These are phyloP conservation scores for Yponomeuta cagnagella DNA, from an alignment of 2,888 invertebrate genomes.

Conservation along the genomic window DNA sequence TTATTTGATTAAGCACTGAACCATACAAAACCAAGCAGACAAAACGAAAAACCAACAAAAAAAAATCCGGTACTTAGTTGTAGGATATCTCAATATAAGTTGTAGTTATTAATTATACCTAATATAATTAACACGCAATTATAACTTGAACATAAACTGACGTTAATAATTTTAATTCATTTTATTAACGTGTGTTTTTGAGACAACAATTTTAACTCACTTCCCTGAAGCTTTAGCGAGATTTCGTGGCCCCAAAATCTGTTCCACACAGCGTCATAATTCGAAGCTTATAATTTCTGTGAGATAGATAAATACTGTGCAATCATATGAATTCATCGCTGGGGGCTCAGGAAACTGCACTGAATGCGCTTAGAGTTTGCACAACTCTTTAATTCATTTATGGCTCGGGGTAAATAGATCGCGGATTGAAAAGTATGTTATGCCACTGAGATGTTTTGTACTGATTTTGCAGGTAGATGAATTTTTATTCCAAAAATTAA, in stretches of 20 bases:
- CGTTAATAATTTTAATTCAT: no score
- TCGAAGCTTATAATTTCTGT: background rate
- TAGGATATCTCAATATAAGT: no score
- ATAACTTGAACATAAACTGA: no score
- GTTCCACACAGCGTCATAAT: background rate
- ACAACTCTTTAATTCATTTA: background rate
- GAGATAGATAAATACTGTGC: background rate
- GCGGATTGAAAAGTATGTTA: background rate
- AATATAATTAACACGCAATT: no score
- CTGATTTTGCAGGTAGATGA: background rate
- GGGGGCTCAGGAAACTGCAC: background rate
- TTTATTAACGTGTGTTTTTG: no score
- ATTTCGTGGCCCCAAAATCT: background rate
- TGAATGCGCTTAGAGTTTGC: background rate
- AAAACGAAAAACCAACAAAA: no score
- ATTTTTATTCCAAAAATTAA: background rate
- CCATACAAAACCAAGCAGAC: no score
- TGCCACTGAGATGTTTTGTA: background rate
- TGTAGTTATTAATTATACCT: no score
- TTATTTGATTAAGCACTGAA: no score
- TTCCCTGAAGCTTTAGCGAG: background rate
- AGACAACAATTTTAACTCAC: no score
- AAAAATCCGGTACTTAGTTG: no score
- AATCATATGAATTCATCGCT: background rate
- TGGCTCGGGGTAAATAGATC: background rate